Percentiles rank a stretch among this genome's conserved stretches.
These are phyloP conservation scores for Drosophila suzukii DNA, from an alignment of 1,140 invertebrate genomes.

Conservation along the genomic window DNA sequence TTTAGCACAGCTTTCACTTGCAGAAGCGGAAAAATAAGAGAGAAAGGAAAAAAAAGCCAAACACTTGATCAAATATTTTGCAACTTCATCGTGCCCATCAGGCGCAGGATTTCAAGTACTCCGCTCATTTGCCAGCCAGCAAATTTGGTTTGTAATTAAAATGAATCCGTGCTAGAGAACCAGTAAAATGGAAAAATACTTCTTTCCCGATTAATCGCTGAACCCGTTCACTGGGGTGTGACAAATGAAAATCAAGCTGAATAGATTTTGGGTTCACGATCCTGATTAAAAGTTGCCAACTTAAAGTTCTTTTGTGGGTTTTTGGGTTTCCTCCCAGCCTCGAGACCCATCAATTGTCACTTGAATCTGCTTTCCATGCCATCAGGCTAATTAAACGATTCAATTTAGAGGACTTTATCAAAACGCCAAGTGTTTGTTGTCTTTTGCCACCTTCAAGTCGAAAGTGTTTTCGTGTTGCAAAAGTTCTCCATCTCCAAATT, in stretches of 20 bases:
- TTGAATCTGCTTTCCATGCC: constrained; percentile 43
- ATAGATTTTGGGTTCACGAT: not conserved
- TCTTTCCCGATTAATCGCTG: constrained; percentile 63
- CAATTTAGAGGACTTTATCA: constrained; percentile 48
- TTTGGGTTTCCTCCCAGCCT: constrained; percentile 8
- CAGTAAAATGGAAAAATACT: constrained; percentile 63
- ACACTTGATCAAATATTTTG: constrained; percentile 83
- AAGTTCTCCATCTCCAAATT: constrained; percentile 2
- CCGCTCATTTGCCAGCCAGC: constrained; percentile 67
- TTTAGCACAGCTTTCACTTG: constrained; percentile 58
- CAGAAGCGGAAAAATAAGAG: constrained; percentile 31
- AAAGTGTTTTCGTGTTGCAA: constrained; percentile 49
- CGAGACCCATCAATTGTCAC: constrained; percentile 43
- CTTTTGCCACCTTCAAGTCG: constrained; percentile 30
- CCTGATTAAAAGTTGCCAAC: constrained; percentile 26
- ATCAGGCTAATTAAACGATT: constrained; percentile 72
- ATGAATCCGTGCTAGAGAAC: constrained; percentile 44
- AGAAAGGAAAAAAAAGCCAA: constrained; percentile 47
- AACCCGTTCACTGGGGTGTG: constrained; percentile 69
- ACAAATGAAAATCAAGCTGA: constrained; percentile 38
- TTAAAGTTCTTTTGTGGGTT: constrained; percentile 22
- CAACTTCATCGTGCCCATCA: constrained; percentile 78
- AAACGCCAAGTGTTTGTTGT: constrained; percentile 36
- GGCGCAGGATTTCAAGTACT: constrained; percentile 59
- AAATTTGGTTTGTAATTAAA: constrained; percentile 81